Percentiles rank a stretch among this genome's conserved stretches.
phyloP scores from a whole-genome alignment of 2,888 invertebrate species.

The Hirtodrosophila confusa region DNA sequence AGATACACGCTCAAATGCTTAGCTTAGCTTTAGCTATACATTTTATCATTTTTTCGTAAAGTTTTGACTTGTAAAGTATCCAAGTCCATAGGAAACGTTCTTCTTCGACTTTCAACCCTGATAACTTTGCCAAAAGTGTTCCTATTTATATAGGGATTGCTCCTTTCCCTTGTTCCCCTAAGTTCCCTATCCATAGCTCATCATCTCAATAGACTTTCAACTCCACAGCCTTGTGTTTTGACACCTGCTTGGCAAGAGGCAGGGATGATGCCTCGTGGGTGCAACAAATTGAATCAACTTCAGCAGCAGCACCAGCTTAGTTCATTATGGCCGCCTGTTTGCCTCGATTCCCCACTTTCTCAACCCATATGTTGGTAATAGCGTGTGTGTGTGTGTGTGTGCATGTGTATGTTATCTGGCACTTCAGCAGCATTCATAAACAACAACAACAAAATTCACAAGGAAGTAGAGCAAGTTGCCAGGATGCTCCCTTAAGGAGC shows the following conservation, averaged over 20 bases:
- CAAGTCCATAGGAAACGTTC: too few species aligned
- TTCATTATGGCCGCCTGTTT: constrained; percentile 64
- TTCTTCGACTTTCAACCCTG: too few species aligned
- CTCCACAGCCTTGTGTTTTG: too few species aligned
- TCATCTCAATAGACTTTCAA: too few species aligned
- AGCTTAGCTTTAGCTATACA: too few species aligned
- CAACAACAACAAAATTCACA: constrained; percentile 7
- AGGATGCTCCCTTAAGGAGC: constrained; percentile 35
- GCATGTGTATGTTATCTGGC: constrained; percentile 16
- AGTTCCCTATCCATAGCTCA: too few species aligned
- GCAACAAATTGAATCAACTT: constrained; percentile 69
- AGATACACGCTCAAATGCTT: background rate
- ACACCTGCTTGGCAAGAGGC: too few species aligned
- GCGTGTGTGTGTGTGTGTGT: background rate
- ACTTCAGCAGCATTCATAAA: constrained; percentile 13
- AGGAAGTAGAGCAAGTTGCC: constrained; percentile 35
- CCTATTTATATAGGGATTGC: too few species aligned
- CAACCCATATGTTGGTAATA: constrained; percentile 1
- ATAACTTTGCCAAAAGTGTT: too few species aligned
- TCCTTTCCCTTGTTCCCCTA: too few species aligned
- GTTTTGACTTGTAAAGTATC: too few species aligned
- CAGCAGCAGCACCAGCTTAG: constrained; percentile 60
- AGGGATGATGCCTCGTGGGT: constrained; percentile 38
- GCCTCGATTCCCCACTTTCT: constrained; percentile 22
- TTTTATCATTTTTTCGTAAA: too few species aligned